Conservation (phyloP, 2,797 vertebrate species). For the Florisuga fusca region DNA sequence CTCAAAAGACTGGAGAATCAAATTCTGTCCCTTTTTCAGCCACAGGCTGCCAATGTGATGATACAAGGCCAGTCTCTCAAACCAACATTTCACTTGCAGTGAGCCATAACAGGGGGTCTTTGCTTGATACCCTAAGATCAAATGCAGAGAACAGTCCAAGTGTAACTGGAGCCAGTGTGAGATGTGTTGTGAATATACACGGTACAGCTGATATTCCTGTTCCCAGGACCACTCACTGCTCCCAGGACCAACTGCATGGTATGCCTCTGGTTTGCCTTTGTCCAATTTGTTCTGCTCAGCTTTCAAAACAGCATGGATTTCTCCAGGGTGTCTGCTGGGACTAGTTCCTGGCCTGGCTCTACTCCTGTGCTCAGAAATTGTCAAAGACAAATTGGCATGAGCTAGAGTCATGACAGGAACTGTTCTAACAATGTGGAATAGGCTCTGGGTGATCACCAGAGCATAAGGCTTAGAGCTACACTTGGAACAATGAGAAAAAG, state of each 20-base stretch:
- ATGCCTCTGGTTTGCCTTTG: background rate
- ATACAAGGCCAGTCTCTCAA: background rate
- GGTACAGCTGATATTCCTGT: background rate
- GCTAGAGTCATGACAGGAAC: background rate
- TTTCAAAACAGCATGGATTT: background rate
- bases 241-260: background rate
- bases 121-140: background rate
- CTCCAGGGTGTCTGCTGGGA: background rate
- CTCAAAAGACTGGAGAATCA: background rate
- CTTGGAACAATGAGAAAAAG: background rate
- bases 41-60: background rate
- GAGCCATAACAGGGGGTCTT: background rate
- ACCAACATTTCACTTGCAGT: background rate
- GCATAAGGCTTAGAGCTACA: background rate
- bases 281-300: background rate
- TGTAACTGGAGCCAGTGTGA: background rate
- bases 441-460: background rate
- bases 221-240: background rate
- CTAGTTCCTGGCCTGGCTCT: background rate
- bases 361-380: background rate
- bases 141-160: background rate
- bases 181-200: background rate
- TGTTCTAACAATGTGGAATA: background rate
- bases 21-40: background rate
- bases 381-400: background rate